Evolutionary conservation across 2,888 invertebrate genomes (phyloP), one percentile per base, ranked within the genome.

Genomic region (Desoria tigrina): DNA sequence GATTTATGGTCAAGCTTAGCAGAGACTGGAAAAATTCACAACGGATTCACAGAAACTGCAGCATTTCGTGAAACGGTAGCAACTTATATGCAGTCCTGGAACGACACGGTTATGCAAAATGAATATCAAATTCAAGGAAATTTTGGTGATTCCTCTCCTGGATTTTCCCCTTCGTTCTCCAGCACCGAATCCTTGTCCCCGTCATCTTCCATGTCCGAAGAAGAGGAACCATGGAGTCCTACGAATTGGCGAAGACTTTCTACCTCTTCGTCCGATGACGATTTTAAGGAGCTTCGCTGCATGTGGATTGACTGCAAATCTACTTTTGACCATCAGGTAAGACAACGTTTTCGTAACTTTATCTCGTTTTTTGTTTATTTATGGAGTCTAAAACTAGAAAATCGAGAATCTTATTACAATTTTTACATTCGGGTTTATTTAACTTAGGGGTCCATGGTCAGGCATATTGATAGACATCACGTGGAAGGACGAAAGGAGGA

Each of bases 261-360:
- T 7, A 53, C 21, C n/a, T 53, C 53, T 24, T 53, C 53, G 9
- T 53, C 53, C 18, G 53, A 53, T n/a, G 53, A 53, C 7, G 53
- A 53, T 7, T 27, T 26, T 7, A 42, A 21, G 24, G 16, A 49
- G 6, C 62, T 78, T 27, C 77, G 83, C 74, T 96, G 96, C 79
- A 86, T 88, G 75, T 96, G 96, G 96, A 87, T 89, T 67, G 88
- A 88, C 66, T 96, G 96, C 79, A 88, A 88, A 75, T 86, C 87
- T 77, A 85, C 86, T 74, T 94, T 92, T 81, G 84, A 87, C 2
- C 87, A 87, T 73, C 94, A 94, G 79, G 87, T 74, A 61, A n/a
- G n/a, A n/a, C n/a, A n/a, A n/a, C n/a, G n/a, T 63, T 39, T 39
- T 39, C 16, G 16, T 16, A 16, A 16, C 9, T 9, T 16, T n/a